Evolutionary conservation across 2,797 vertebrate species (phyloP).

Genomic region (Sparidentex hasta): DNA sequence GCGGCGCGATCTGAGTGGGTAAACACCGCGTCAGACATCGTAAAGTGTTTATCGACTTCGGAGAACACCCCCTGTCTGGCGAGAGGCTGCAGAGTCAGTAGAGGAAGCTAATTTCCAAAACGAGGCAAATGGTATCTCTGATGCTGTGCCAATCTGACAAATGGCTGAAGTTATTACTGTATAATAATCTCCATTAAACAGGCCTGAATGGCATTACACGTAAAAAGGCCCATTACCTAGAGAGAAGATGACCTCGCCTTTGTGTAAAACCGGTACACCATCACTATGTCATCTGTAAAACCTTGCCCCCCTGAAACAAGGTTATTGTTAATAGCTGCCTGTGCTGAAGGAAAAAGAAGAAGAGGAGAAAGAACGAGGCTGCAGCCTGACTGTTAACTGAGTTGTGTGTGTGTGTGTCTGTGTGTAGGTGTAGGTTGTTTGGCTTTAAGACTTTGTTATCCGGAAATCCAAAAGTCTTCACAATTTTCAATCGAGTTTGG

Average conservation of each 20-base stretch:
- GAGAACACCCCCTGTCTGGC: constrained; percentile 34
- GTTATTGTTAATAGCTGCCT: constrained; percentile 48
- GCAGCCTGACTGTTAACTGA: neutral
- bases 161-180: constrained; percentile 67
- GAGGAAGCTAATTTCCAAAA: constrained; percentile 53
- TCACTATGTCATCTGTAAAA: constrained; percentile 48
- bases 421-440: constrained; percentile 4
- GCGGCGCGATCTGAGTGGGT: constrained; percentile 38
- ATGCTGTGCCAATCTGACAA: constrained; percentile 76
- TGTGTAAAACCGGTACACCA: constrained; percentile 56
- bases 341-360: neutral
- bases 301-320: constrained; percentile 27
- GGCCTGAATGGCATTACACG: constrained; percentile 64
- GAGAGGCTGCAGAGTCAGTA: constrained; percentile 26
- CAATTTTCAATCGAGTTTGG: neutral
- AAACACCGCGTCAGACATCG: constrained; percentile 58
- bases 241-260: constrained; percentile 53
- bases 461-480: constrained; percentile 2
- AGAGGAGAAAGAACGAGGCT: neutral
- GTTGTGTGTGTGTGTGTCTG: constrained; percentile 8
- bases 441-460: constrained; percentile 4
- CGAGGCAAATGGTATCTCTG: constrained; percentile 68
- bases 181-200: constrained; percentile 79
- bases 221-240: constrained; percentile 73
- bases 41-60: constrained; percentile 58